These are phyloP conservation scores for Punctoribates punctum DNA, from an alignment of 2,888 invertebrate species.

Conservation along the genomic window DNA sequence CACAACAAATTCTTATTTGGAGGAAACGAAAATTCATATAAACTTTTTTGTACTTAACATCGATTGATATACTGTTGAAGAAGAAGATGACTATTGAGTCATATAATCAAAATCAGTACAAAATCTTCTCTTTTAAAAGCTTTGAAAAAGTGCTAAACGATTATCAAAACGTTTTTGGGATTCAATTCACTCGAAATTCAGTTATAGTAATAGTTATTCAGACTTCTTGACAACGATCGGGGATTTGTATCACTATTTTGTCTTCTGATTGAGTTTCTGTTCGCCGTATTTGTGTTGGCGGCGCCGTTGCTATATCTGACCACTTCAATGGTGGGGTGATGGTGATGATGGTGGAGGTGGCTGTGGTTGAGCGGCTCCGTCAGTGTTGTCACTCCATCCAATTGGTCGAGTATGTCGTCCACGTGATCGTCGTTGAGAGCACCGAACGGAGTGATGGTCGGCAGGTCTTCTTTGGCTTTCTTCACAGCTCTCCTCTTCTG, in stretches of 20 bases:
- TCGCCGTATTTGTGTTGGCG: neutral
- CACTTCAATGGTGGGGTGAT: conserved; percentile 31
- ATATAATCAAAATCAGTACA: too few species aligned
- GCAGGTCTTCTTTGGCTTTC: conserved; percentile 28
- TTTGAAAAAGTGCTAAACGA: too few species aligned
- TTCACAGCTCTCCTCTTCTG: conserved; percentile 40
- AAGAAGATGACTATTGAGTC: too few species aligned
- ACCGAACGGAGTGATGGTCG: conserved; percentile 12
- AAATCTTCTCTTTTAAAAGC: too few species aligned
- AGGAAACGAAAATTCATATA: too few species aligned
- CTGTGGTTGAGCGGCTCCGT: conserved; percentile 22
- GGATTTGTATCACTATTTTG: conserved; percentile 55
- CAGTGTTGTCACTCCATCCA: conserved; percentile 29
- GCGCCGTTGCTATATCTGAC: conserved; percentile 6
- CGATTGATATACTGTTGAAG: too few species aligned
- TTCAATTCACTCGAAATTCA: conserved; percentile 29
- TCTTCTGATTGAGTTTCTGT: conserved; percentile 46
- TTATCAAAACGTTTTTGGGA: neutral
- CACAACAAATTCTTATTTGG: too few species aligned
- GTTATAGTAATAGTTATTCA: conserved; percentile 49
- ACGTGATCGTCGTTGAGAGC: conserved; percentile 5
- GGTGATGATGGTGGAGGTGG: conserved; percentile 13
- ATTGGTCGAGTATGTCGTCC: conserved; percentile 16
- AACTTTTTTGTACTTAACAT: too few species aligned
- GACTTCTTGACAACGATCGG: conserved; percentile 52